A percentile compares a stretch with the other conserved stretches of the same genome.
phyloP scores from a whole-genome alignment of 2,888 invertebrate species.

The Dynastes maya region DNA sequence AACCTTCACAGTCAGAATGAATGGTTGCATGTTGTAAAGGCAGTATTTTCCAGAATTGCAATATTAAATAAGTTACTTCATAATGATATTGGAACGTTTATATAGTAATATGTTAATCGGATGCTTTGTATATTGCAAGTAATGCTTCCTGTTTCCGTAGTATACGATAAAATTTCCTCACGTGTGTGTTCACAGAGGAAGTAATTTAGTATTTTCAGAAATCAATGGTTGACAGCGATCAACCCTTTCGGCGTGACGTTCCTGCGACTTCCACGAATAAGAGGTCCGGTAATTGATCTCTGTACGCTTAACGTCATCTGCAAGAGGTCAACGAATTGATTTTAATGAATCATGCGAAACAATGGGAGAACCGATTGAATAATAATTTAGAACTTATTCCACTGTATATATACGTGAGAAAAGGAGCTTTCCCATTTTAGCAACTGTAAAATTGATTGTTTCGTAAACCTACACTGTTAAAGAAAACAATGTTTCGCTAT shows the following conservation, averaged over 20 bases:
- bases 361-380: conserved; percentile 35
- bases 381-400: conserved; percentile 20
- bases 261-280: conserved; percentile 17
- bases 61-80: no score
- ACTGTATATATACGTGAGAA: not conserved
- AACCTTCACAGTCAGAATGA: no score
- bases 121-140: no score
- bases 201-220: not conserved
- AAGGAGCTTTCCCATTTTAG: not conserved
- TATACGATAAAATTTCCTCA: no score
- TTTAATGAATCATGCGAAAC: conserved; percentile 39
- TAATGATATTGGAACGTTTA: no score
- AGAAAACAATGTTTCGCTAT: not conserved
- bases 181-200: not conserved
- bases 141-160: not conserved
- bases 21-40: no score
- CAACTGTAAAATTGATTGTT: conserved; percentile 13
- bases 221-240: not conserved
- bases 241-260: not conserved
- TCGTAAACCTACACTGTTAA: not conserved
- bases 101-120: no score
- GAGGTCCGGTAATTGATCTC: conserved; percentile 40
- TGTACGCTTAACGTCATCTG: conserved; percentile 15
- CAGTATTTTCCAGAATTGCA: no score
- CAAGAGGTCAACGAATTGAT: conserved; percentile 38